Percentiles rank a stretch among this genome's conserved stretches.
These are phyloP conservation scores for Philereme vetulata DNA, from an alignment of 2,888 invertebrate genomes.

Conservation along the genomic window DNA sequence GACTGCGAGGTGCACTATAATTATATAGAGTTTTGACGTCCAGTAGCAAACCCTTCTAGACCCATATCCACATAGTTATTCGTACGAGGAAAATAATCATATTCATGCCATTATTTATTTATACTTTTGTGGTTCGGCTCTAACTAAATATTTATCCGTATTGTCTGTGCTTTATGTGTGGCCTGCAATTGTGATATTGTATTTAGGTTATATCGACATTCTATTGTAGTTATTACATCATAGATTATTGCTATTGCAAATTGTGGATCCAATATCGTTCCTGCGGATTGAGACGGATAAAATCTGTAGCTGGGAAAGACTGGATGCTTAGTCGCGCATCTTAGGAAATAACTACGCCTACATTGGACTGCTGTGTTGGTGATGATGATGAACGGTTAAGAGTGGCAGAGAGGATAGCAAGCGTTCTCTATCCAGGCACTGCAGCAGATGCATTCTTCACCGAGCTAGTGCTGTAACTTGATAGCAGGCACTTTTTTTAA, in stretches of 20 bases:
- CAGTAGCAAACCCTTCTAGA: conserved; percentile 8
- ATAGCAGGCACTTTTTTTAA: too few species aligned
- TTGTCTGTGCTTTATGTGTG: conserved; percentile 6
- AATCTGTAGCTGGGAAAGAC: too few species aligned
- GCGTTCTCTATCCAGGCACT: too few species aligned
- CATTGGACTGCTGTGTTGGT: too few species aligned
- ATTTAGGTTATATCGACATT: conserved; percentile 11
- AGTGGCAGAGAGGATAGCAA: too few species aligned
- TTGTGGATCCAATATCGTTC: not conserved
- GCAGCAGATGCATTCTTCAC: too few species aligned
- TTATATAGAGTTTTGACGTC: conserved; percentile 1
- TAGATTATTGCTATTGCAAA: conserved; percentile 1
- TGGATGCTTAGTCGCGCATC: too few species aligned
- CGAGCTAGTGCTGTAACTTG: too few species aligned
- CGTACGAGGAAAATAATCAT: conserved; percentile 41
- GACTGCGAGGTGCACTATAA: too few species aligned
- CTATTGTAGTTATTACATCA: conserved; percentile 12
- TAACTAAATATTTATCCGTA: conserved; percentile 27
- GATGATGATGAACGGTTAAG: too few species aligned
- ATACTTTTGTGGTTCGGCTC: conserved; percentile 25
- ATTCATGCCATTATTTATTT: conserved; percentile 42
- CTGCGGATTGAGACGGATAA: too few species aligned
- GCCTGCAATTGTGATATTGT: conserved; percentile 19
- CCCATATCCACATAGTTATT: conserved; percentile 34
- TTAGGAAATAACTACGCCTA: too few species aligned